A percentile compares a stretch with the other conserved stretches of the same genome.
phyloP scores from a whole-genome alignment of 2,888 invertebrate species.

The Nemotelus nigrinus region DNA sequence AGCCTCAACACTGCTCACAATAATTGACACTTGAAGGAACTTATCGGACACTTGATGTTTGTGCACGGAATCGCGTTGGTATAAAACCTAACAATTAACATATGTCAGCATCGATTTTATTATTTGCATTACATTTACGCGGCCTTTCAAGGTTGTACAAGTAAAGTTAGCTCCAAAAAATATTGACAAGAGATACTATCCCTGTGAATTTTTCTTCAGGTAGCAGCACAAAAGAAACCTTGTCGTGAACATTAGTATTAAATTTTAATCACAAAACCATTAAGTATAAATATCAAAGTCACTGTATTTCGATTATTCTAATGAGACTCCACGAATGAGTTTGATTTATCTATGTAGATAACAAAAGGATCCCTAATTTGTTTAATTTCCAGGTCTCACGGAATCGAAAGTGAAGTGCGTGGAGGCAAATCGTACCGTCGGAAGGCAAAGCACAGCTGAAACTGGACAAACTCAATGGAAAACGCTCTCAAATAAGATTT shows the following conservation, averaged over 20 bases:
- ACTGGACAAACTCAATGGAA: constrained; percentile 40
- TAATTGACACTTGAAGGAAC: constrained; percentile 42
- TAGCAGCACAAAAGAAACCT: no score
- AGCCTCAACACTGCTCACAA: neutral
- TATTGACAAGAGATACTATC: no score
- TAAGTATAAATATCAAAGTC: no score
- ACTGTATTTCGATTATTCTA: no score
- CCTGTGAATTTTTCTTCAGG: no score
- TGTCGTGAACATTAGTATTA: no score
- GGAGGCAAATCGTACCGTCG: constrained; percentile 19
- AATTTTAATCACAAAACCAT: no score
- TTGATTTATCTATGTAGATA: no score
- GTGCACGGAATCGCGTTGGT: neutral
- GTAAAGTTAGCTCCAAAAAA: no score
- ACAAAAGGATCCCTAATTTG: neutral
- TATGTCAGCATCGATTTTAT: constrained; percentile 2
- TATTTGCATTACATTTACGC: neutral
- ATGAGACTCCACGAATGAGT: no score
- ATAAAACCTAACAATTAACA: constrained; percentile 23
- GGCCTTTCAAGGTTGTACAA: no score
- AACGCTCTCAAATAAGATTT: constrained; percentile 19
- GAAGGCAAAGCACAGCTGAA: constrained; percentile 38
- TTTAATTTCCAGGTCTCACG: neutral
- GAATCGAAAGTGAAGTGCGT: neutral
- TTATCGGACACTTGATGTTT: neutral